Conservation (phyloP, 2,797 vertebrate genomes). For the Typhlichthys eigenmanni region DNA sequence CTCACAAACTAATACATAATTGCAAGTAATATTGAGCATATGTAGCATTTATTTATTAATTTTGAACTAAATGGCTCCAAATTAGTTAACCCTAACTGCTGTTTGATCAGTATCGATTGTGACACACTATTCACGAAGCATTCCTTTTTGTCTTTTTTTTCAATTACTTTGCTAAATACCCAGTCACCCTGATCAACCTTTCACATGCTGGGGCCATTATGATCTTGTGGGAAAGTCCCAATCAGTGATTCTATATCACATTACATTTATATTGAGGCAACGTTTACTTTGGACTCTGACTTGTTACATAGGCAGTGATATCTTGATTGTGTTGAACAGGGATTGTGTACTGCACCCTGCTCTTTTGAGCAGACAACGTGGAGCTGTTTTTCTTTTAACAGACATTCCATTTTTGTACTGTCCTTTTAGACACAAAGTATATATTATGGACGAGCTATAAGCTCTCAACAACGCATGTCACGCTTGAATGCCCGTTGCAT, state of each 20-base stretch:
- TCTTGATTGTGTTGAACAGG: background rate
- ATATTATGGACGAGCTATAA: background rate
- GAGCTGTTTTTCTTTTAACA: no score
- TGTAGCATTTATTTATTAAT: slow-evolving; percentile 9
- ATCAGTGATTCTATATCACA: slow-evolving; percentile 14
- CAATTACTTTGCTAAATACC: slow-evolving; percentile 19
- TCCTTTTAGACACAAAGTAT: background rate
- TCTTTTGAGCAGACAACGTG: slow-evolving; percentile 2
- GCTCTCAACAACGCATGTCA: no score
- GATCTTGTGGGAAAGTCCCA: slow-evolving; percentile 23
- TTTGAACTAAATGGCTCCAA: background rate
- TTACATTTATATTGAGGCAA: slow-evolving; percentile 10
- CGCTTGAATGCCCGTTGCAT: no score
- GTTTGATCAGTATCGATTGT: slow-evolving; percentile 1
- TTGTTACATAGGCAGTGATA: background rate
- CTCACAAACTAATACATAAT: slow-evolving; percentile 34
- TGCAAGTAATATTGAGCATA: background rate
- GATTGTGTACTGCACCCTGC: background rate
- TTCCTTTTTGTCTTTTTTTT: slow-evolving; percentile 19
- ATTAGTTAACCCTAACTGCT: no score
- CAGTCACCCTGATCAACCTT: slow-evolving; percentile 12
- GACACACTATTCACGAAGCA: slow-evolving; percentile 8
- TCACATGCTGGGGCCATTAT: slow-evolving; percentile 16
- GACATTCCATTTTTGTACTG: no score
- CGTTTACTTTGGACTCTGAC: slow-evolving; percentile 11